Percentiles rank a stretch among this genome's conserved stretches.
These are phyloP conservation scores for Tenualosa thibaudeaui DNA, from an alignment of 2,797 vertebrate genomes.

Conservation along the genomic window DNA sequence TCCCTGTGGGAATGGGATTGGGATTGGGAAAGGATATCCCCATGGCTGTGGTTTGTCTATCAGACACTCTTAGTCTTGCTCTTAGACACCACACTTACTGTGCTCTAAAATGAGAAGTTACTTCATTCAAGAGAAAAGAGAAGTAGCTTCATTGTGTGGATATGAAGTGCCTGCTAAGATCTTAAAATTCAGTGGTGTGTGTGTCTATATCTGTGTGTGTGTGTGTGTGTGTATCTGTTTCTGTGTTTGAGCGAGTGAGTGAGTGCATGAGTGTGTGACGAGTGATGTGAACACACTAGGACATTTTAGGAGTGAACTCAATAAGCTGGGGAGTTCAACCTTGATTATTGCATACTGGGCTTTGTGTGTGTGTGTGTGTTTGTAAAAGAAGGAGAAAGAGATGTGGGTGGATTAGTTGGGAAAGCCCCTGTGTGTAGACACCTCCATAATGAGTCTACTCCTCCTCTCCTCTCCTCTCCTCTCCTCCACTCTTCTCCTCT, in stretches of 20 bases:
- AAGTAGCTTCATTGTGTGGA: neutral
- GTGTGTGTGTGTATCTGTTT: neutral
- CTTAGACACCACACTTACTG: no score
- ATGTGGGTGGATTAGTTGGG: slow-evolving; percentile 25
- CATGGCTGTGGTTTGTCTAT: neutral
- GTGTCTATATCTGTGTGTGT: neutral
- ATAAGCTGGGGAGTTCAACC: slow-evolving; percentile 10
- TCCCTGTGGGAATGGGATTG: no score
- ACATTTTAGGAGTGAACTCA: slow-evolving; percentile 39
- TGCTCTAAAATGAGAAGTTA: neutral
- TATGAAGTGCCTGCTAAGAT: neutral
- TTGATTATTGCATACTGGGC: neutral
- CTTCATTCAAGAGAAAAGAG: no score
- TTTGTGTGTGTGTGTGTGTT: neutral
- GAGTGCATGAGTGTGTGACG: no score
- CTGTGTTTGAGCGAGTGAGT: neutral
- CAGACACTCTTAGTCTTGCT: no score
- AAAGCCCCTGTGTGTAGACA: slow-evolving; percentile 23
- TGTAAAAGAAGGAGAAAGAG: neutral
- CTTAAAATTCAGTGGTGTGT: neutral
- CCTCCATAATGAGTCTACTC: slow-evolving; percentile 33
- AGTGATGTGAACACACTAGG: slow-evolving; percentile 28
- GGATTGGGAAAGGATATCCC: no score
- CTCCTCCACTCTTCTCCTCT: slow-evolving; percentile 17
- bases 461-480: no score